These are phyloP conservation scores for Serripes groenlandicus DNA, from an alignment of 2,888 invertebrate species.

Conservation along the genomic window DNA sequence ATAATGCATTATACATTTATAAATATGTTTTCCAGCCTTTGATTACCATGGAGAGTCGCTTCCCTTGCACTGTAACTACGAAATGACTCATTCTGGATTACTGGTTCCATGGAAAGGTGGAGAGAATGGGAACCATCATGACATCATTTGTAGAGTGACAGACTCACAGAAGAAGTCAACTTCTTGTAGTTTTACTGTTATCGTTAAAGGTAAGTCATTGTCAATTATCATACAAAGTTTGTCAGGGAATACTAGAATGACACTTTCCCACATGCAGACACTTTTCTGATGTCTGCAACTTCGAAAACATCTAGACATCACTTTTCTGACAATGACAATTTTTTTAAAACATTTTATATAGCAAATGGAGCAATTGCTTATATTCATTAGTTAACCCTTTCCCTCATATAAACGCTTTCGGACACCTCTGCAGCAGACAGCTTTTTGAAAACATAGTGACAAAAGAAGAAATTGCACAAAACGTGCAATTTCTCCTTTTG, in stretches of 20 bases:
- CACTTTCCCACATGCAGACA: not conserved
- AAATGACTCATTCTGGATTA: conserved; percentile 68
- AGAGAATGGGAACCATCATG: conserved; percentile 73
- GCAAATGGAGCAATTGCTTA: not conserved
- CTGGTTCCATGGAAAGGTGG: conserved; percentile 73
- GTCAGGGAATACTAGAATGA: not conserved
- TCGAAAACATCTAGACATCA: too few species aligned
- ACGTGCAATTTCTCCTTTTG: too few species aligned
- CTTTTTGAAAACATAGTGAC: too few species aligned
- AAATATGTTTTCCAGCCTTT: conserved; percentile 61
- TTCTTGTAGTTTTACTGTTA: conserved; percentile 76
- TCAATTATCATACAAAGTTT: too few species aligned
- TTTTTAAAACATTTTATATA: not conserved
- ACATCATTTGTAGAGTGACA: conserved; percentile 73
- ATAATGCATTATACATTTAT: too few species aligned
- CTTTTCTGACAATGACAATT: not conserved
- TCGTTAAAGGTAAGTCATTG: conserved; percentile 73
- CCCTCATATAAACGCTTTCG: not conserved
- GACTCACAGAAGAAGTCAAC: conserved; percentile 73
- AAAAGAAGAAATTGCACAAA: too few species aligned
- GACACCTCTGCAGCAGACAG: too few species aligned
- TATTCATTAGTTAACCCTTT: not conserved
- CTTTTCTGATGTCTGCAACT: not conserved
- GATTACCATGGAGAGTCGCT: conserved; percentile 71
- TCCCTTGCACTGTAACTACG: conserved; percentile 72